Conservation (phyloP, 2,888 invertebrate species). For the Cetonia aurata region DNA sequence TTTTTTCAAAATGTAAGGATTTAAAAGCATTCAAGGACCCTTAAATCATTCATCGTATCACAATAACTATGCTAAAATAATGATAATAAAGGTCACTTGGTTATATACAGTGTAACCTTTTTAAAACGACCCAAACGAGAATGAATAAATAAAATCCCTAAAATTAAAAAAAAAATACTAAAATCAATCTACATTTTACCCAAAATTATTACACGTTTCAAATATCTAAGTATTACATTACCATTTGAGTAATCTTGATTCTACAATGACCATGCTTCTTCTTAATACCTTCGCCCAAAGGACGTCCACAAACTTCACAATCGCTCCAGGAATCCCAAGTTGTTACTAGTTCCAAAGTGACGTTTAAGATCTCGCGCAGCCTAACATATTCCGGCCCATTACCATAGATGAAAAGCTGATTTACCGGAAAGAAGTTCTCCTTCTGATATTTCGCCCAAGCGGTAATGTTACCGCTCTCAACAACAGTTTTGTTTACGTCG, state of each 20-base stretch:
- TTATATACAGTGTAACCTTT: not conserved
- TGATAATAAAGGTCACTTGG: no score
- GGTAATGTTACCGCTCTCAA: slow-evolving; percentile 66
- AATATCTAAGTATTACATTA: no score
- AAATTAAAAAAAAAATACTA: no score
- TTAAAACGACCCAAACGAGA: no score
- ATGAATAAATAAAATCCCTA: no score
- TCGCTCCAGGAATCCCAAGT: slow-evolving; percentile 70
- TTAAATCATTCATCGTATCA: no score
- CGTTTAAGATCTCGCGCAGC: slow-evolving; percentile 64
- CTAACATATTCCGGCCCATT: slow-evolving; percentile 63
- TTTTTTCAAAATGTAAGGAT: no score
- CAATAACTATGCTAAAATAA: no score
- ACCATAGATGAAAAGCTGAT: slow-evolving; percentile 66
- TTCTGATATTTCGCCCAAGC: slow-evolving; percentile 69
- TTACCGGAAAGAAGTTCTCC: slow-evolving; percentile 66
- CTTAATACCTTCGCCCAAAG: slow-evolving; percentile 63
- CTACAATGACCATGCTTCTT: slow-evolving; percentile 69
- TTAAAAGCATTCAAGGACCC: no score
- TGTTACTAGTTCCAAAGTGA: slow-evolving; percentile 67
- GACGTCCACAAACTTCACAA: slow-evolving; percentile 68
- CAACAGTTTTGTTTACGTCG: slow-evolving; percentile 42
- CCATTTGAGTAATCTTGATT: slow-evolving; percentile 61
- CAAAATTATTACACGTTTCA: no score
- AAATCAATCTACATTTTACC: no score